phyloP scores from a whole-genome alignment of 1,140 invertebrate genomes.

The Eupristina koningsbergeri region DNA sequence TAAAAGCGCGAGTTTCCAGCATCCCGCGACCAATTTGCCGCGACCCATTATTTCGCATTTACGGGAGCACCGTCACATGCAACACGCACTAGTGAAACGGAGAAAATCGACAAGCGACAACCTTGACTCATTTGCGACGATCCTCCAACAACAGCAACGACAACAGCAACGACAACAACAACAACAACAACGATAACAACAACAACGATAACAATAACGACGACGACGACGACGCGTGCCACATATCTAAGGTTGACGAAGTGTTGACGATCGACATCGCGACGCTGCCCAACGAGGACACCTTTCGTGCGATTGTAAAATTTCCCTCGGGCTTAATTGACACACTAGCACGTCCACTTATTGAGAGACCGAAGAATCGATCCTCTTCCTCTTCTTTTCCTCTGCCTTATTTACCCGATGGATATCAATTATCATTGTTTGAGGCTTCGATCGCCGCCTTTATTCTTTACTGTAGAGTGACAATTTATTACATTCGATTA shows the following conservation, averaged over 20 bases:
- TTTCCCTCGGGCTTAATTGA: neutral
- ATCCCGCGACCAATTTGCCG: neutral
- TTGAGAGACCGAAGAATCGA: no score
- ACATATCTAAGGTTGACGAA: slow-evolving; percentile 32
- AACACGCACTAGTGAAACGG: neutral
- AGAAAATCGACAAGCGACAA: neutral
- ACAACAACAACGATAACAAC: neutral
- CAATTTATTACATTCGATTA: neutral
- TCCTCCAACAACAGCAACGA: no score
- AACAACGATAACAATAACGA: neutral
- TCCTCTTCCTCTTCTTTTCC: neutral
- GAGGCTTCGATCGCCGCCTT: neutral
- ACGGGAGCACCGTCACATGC: neutral
- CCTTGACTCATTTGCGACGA: neutral
- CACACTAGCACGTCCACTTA: neutral
- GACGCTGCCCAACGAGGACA: slow-evolving; percentile 37
- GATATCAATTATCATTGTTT: neutral
- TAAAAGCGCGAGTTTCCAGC: neutral
- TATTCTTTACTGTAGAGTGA: neutral
- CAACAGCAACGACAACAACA: neutral
- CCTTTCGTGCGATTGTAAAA: neutral
- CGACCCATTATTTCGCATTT: neutral
- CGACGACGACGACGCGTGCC: neutral
- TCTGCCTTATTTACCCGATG: neutral
- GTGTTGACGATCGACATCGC: neutral